Evolutionary conservation across 2,113 vertebrate species (phyloP).

Genomic region (Caranx ignobilis): DNA sequence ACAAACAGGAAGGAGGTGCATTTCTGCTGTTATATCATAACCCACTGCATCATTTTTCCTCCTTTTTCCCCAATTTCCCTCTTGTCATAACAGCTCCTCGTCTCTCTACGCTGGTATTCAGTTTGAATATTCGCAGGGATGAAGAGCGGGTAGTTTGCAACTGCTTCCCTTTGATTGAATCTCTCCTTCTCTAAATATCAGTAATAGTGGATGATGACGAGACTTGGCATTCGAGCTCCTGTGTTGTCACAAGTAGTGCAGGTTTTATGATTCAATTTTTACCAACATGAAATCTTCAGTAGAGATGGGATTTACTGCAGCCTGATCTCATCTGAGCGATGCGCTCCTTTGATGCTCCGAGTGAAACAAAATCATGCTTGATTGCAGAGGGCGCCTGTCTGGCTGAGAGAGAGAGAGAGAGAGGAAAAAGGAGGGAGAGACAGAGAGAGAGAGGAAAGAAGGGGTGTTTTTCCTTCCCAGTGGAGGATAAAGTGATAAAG

Average conservation of each 20-base stretch:
- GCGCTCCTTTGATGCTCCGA: constrained; percentile 54
- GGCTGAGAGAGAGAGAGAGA: constrained; percentile 42
- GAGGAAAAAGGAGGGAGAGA: constrained; percentile 23
- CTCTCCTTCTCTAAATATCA: constrained; percentile 29
- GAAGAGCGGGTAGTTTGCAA: not conserved
- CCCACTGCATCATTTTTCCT: not conserved
- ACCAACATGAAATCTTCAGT: constrained; percentile 46
- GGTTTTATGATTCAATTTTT: constrained; percentile 46
- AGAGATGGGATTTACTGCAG: constrained; percentile 41
- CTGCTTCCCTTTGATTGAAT: constrained; percentile 8
- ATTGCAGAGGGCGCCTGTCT: constrained; percentile 48
- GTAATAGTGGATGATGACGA: constrained; percentile 5
- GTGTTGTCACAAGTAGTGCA: constrained; percentile 40
- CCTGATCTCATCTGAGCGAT: constrained; percentile 38
- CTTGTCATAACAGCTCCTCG: not conserved
- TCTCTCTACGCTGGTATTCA: not conserved
- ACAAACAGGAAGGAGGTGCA: constrained; percentile 10
- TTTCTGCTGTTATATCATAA: constrained; percentile 21
- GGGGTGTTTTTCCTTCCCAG: constrained; percentile 65
- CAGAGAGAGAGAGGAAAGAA: constrained; percentile 19
- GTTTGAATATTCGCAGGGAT: not conserved
- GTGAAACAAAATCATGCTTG: constrained; percentile 49
- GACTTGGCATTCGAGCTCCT: constrained; percentile 34
- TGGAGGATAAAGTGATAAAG: constrained; percentile 64
- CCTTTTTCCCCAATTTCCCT: not conserved